phyloP scores from a whole-genome alignment of 2,888 invertebrate genomes.

The Spodoptera exigua region DNA sequence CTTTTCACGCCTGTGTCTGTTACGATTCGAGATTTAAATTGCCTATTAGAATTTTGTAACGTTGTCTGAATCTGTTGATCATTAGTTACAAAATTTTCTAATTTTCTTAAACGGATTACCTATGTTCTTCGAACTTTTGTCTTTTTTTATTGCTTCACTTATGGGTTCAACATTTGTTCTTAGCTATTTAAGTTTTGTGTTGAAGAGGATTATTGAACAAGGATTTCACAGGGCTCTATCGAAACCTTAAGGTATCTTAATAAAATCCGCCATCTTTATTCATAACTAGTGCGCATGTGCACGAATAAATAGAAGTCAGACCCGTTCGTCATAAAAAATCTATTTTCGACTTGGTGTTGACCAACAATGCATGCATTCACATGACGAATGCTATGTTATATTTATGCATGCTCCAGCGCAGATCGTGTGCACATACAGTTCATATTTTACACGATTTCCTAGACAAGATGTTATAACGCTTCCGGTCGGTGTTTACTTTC shows the following conservation, averaged over 20 bases:
- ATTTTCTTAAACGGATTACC: too few relatives aligned
- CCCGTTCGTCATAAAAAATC: slow-evolving; percentile 55
- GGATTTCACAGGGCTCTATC: neutral
- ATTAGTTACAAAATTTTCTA: too few relatives aligned
- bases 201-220: too few relatives aligned
- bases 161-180: too few relatives aligned
- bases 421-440: slow-evolving; percentile 28
- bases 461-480: slow-evolving; percentile 13
- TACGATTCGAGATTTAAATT: slow-evolving; percentile 16
- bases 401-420: slow-evolving; percentile 45
- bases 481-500: slow-evolving; percentile 33
- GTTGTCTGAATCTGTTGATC: too few relatives aligned
- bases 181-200: too few relatives aligned
- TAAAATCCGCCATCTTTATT: slow-evolving; percentile 59
- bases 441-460: slow-evolving; percentile 40
- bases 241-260: slow-evolving; percentile 12
- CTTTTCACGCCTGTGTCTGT: slow-evolving; percentile 23
- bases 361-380: slow-evolving; percentile 57
- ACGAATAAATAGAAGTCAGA: slow-evolving; percentile 54
- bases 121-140: too few relatives aligned
- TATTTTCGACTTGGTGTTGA: slow-evolving; percentile 49
- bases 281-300: slow-evolving; percentile 60
- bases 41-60: slow-evolving; percentile 18
- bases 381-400: slow-evolving; percentile 48
- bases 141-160: too few relatives aligned